Conservation (phyloP, 2,797 vertebrate species). For the Malacoraja senta region DNA sequence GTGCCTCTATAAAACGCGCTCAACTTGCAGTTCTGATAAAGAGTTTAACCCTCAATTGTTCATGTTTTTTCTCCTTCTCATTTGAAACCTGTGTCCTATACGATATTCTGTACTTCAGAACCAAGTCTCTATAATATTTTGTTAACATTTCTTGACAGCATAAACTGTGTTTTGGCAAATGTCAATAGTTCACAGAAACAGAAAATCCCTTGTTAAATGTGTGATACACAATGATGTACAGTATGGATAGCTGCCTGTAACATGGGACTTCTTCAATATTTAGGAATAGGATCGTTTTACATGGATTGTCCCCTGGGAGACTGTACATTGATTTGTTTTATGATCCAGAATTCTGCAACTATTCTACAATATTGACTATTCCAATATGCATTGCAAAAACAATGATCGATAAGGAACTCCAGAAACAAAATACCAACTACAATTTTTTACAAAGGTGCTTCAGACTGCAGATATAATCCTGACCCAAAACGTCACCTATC, state of each 20-base stretch:
- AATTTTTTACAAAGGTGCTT: too few relatives aligned
- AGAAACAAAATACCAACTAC: background rate
- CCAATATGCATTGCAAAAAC: background rate
- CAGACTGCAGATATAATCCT: too few relatives aligned
- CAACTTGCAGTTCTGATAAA: background rate
- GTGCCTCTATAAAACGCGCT: background rate
- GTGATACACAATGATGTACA: background rate
- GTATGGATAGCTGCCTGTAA: background rate
- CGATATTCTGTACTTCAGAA: background rate
- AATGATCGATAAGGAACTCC: too few relatives aligned
- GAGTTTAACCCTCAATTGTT: background rate
- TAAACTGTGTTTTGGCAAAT: background rate
- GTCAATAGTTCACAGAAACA: background rate
- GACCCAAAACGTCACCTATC: too few relatives aligned
- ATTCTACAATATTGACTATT: background rate
- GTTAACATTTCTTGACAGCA: background rate
- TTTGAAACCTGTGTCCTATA: background rate
- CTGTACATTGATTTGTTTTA: background rate
- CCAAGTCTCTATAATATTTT: background rate
- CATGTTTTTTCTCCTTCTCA: background rate
- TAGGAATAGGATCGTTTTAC: background rate
- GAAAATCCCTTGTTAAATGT: background rate
- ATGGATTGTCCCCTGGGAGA: background rate
- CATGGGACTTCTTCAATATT: background rate
- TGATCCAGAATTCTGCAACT: conserved; percentile 1